Evolutionary conservation across 2,797 vertebrate genomes (phyloP).

Genomic region (Streptopelia turtur): DNA sequence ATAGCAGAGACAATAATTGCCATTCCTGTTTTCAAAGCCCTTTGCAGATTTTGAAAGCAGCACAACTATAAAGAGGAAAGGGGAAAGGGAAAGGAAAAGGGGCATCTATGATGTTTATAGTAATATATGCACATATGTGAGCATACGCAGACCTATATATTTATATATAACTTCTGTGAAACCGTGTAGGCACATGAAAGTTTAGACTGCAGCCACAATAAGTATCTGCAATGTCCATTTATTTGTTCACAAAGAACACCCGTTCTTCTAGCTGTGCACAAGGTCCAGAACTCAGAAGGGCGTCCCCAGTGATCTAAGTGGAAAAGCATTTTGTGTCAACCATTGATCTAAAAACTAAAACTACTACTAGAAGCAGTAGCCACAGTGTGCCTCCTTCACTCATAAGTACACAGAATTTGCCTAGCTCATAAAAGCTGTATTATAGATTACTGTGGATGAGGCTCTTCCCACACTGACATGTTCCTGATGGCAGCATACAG

Average conservation of each 20-base stretch:
- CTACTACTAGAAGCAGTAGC: neutral
- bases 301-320: neutral
- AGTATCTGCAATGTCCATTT: neutral
- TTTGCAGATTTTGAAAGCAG: neutral
- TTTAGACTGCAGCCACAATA: neutral
- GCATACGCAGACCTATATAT: neutral
- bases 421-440: neutral
- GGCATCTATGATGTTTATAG: neutral
- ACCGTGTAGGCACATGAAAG: neutral
- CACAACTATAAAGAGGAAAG: neutral
- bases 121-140: neutral
- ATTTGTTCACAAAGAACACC: neutral
- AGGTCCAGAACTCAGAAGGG: neutral
- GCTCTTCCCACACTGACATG: neutral
- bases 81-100: neutral
- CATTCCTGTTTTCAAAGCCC: neutral
- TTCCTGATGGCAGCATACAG: neutral
- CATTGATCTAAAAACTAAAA: neutral
- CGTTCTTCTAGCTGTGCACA: accelerated
- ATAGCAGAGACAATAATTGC: neutral
- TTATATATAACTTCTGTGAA: neutral
- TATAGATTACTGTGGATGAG: neutral
- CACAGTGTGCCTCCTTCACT: neutral
- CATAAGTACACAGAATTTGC: neutral
- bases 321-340: neutral